A percentile compares a stretch with the other conserved stretches of the same genome.
Conservation (phyloP, 2,888 invertebrate genomes). For the Heteropelma amictum region DNA sequence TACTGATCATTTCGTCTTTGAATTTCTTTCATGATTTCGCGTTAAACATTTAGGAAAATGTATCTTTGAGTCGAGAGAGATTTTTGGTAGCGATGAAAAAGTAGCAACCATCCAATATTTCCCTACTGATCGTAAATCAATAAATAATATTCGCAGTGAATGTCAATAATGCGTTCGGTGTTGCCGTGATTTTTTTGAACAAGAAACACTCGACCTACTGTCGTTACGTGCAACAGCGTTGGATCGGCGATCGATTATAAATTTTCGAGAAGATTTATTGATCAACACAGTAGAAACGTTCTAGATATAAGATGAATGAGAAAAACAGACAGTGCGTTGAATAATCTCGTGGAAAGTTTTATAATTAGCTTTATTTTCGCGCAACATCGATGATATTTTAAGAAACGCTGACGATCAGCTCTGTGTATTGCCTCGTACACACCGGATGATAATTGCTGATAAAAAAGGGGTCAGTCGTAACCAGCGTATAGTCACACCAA, state of each 20-base stretch:
- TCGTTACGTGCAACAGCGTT: too few species aligned
- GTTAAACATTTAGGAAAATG: not conserved
- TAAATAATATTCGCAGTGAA: too few species aligned
- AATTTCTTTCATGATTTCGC: not conserved
- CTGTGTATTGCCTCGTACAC: not conserved
- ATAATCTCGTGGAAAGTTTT: conserved; percentile 39
- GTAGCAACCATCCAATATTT: too few species aligned
- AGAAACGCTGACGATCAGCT: conserved; percentile 13
- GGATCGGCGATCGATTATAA: too few species aligned
- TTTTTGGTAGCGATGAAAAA: not conserved
- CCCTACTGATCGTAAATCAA: too few species aligned
- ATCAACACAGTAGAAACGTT: not conserved
- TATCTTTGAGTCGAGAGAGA: not conserved
- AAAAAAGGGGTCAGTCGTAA: conserved; percentile 28
- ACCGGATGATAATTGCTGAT: conserved; percentile 25
- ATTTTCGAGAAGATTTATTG: not conserved
- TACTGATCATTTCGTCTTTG: conserved; percentile 69
- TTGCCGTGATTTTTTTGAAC: too few species aligned
- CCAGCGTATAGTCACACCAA: conserved; percentile 11
- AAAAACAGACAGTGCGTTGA: not conserved
- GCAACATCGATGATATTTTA: conserved; percentile 31
- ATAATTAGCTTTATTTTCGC: too few species aligned
- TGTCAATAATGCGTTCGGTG: too few species aligned
- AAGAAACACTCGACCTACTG: too few species aligned
- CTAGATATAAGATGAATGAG: not conserved